A percentile compares a stretch with the other conserved stretches of the same genome.
Conservation (phyloP, 2,797 vertebrate species). For the Rhynchotus rufescens region DNA sequence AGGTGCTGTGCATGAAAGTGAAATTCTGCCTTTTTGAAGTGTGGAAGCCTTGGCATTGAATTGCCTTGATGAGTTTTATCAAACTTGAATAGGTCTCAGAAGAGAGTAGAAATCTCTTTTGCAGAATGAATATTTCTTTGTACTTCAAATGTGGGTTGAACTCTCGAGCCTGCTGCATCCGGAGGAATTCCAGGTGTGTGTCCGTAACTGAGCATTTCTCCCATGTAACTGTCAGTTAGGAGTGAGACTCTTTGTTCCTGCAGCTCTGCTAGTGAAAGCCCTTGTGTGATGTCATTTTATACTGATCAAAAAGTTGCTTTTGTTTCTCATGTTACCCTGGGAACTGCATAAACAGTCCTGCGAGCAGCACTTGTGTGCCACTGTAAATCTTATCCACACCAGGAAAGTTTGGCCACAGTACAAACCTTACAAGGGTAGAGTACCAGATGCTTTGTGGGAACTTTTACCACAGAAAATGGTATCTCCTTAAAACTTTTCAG, state of each 20-base stretch:
- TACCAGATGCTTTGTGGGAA: background rate
- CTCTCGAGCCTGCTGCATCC: background rate
- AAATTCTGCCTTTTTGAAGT: conserved; percentile 24
- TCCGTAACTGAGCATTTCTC: background rate
- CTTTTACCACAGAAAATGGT: background rate
- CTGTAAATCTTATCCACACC: background rate
- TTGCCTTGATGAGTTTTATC: conserved; percentile 1
- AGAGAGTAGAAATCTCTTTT: conserved; percentile 8
- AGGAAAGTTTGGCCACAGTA: background rate
- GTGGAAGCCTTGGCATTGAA: background rate
- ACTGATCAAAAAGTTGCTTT: conserved; percentile 2
- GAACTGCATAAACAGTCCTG: background rate
- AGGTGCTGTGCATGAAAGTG: conserved; percentile 30
- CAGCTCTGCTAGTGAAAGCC: background rate
- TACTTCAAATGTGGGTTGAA: background rate
- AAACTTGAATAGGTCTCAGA: background rate
- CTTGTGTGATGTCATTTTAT: background rate
- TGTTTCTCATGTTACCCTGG: background rate
- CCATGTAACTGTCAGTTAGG: background rate
- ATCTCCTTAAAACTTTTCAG: background rate
- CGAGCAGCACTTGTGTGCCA: background rate
- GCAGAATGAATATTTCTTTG: background rate
- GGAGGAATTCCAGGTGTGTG: background rate
- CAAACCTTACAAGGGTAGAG: background rate
- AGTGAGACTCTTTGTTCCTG: background rate